Base-by-base conservation (phyloP, 2,888 invertebrate species). In the Morpho achilles region DNA sequence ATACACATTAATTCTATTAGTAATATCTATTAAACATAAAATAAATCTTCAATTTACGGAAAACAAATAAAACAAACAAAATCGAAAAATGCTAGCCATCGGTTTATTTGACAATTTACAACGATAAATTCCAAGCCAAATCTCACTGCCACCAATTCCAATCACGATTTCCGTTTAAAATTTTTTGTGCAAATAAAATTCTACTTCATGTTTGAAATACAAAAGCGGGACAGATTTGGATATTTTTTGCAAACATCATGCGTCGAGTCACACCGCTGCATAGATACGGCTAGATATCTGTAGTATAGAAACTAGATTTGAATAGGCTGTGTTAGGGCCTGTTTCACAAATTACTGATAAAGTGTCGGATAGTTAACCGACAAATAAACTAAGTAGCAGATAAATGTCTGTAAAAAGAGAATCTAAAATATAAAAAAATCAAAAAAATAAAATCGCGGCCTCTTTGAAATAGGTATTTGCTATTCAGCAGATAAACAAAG, bases 141-240 rank as follows among this genome's bases (percentile, higher is more conserved):
- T 54, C 54, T 54, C 54, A 48, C 54, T 40, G 50, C 56, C 46
- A 51, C 56, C 59, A 58, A 62, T 62, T 62, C 56, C 62, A 57
- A 59, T 62, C 56, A 57, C 59, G 62, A 46, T 53, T 53, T 48
- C 40, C 50, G 53, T 53, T 54, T 59, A 51, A 62, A 62, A 57
- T 54, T 51, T 59, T 57, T 57, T 59, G 51, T 53, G 53, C 56
- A 59, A 57, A 55, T 56, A 58, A 62, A 53, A 48, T 53, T 53
- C 42, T 43, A 52, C 48, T 52, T 53, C 48, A 62, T 59, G 53
- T 58, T 52, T 55, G 50, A 56, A 62, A 59, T 57, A 49, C 55
- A 54, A 42, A 55, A 59, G 59, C 59, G 52, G 53, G 52, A 51
- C 47, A 47, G 56, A 54, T 49, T 58, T 53, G 39, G 49, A 49